These are phyloP conservation scores for Lithosia quadra DNA, from an alignment of 2,888 invertebrate species.

Conservation along the genomic window DNA sequence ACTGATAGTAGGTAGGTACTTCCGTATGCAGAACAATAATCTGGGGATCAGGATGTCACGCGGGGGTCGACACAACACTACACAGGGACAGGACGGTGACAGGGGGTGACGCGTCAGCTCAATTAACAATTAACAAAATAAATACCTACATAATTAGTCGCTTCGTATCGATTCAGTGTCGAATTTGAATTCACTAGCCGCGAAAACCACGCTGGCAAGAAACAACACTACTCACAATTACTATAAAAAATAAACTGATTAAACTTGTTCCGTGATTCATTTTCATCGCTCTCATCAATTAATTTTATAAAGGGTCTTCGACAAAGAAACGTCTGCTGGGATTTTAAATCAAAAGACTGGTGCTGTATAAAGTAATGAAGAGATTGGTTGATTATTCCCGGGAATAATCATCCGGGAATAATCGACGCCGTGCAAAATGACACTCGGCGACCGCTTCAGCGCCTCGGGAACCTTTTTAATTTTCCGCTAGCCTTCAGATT, in stretches of 20 bases:
- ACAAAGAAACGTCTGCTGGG: slow-evolving; percentile 52
- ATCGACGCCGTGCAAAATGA: slow-evolving; percentile 61
- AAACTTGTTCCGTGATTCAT: slow-evolving; percentile 28
- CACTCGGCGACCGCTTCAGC: slow-evolving; percentile 50
- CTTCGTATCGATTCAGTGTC: neutral
- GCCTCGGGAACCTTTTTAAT: slow-evolving; percentile 81
- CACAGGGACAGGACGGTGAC: neutral
- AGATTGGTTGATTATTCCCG: slow-evolving; percentile 66
- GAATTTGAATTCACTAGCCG: neutral
- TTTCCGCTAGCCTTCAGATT: slow-evolving; percentile 83
- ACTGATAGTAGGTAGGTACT: no score
- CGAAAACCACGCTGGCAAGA: neutral
- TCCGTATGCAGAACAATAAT: neutral
- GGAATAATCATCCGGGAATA: slow-evolving; percentile 27
- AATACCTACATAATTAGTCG: no score
- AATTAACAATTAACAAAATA: no score
- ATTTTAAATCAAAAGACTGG: slow-evolving; percentile 57
- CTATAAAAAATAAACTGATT: slow-evolving; percentile 31
- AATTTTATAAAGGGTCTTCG: slow-evolving; percentile 50
- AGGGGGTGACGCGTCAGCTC: neutral
- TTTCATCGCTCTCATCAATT: slow-evolving; percentile 46
- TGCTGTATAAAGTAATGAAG: slow-evolving; percentile 60
- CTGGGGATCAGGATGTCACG: neutral
- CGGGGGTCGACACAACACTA: neutral
- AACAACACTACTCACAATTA: neutral